These are phyloP conservation scores for Tetramorium alpestre DNA, from an alignment of 1,140 invertebrate genomes.

Conservation along the genomic window DNA sequence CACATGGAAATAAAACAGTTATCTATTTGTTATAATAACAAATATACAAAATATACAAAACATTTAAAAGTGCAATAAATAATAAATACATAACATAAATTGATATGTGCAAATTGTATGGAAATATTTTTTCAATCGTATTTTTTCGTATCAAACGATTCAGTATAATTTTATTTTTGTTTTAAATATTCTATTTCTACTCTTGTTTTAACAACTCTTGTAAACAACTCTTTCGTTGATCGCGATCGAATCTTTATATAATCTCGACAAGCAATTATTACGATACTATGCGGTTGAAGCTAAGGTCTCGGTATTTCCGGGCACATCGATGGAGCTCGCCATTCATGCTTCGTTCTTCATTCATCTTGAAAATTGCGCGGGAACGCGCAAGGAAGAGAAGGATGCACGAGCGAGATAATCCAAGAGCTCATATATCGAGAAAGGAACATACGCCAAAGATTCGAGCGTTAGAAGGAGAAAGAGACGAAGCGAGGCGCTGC, in stretches of 20 bases:
- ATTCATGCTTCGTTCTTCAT: constrained; percentile 74
- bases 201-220: not conserved
- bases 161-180: not conserved
- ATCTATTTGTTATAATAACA: not conserved
- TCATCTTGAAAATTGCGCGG: constrained; percentile 71
- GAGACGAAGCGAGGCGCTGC: not conserved
- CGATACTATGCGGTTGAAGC: not conserved
- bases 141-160: not conserved
- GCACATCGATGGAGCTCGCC: constrained; percentile 58
- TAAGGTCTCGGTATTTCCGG: constrained; percentile 64
- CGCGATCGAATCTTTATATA: constrained; percentile 16
- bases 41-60: not conserved
- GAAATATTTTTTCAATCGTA: not conserved
- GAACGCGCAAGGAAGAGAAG: constrained; percentile 20
- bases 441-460: constrained; percentile 31
- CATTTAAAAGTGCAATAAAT: not conserved
- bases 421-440: constrained; percentile 52
- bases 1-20: not conserved
- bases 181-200: too few species aligned
- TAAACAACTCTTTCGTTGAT: not conserved
- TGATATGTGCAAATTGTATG: not conserved
- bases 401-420: constrained; percentile 24
- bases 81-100: not conserved
- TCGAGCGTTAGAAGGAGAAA: constrained; percentile 5
- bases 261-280: constrained; percentile 14